These are phyloP conservation scores for Musca domestica DNA, from an alignment of 1,140 invertebrate species.

Conservation along the genomic window DNA sequence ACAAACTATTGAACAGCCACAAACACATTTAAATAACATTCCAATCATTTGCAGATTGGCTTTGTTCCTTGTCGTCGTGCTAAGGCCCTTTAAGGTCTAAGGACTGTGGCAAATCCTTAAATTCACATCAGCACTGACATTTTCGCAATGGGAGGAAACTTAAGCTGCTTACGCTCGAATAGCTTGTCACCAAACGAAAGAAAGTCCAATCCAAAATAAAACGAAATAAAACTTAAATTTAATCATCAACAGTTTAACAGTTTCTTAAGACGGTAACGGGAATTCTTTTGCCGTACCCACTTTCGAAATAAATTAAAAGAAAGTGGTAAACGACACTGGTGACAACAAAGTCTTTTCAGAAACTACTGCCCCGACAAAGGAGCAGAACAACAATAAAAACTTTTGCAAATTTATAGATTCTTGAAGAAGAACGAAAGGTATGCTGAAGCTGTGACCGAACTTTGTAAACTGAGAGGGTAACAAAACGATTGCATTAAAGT, in stretches of 20 bases:
- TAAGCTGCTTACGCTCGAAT: constrained; percentile 2
- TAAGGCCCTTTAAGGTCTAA: constrained; percentile 12
- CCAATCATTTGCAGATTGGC: not conserved
- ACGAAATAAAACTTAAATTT: constrained; percentile 1
- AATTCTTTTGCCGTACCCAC: no score
- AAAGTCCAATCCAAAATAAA: not conserved
- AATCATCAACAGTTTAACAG: constrained; percentile 18
- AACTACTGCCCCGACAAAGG: no score
- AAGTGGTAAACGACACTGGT: not conserved
- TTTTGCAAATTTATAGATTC: constrained; percentile 3
- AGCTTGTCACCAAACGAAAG: not conserved
- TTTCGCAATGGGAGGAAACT: not conserved
- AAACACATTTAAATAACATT: not conserved
- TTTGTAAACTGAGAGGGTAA: no score
- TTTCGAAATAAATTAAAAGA: no score
- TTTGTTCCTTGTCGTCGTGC: not conserved
- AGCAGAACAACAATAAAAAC: no score
- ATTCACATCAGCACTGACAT: not conserved
- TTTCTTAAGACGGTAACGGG: not conserved
- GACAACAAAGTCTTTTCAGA: not conserved
- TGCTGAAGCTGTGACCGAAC: no score
- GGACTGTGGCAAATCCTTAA: constrained; percentile 4
- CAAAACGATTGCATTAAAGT: no score
- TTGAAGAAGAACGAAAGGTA: no score
- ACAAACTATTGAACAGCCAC: not conserved